Evolutionary conservation across 2,797 vertebrate species (phyloP), one percentile per base, ranked within the genome.

Genomic region (Vultur gryphus): DNA sequence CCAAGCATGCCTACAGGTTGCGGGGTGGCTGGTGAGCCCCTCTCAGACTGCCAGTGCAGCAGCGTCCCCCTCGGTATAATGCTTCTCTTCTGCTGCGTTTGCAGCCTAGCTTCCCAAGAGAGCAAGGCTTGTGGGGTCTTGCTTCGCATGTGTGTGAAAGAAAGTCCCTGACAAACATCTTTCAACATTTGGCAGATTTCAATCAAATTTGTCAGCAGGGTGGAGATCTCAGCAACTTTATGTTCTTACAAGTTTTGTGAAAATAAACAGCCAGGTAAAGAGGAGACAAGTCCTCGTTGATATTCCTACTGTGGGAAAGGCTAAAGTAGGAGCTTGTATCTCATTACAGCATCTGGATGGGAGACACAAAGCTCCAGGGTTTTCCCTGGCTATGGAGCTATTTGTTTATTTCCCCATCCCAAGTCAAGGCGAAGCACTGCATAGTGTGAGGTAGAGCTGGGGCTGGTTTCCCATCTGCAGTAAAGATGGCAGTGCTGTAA

Each of bases 181-280:
- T 93, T 92, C 82, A 85, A 4, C 71, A 44, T 83, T 35, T 78
- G 65, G 84, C 61, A 88, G 89, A 75, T 89, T 76, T 95, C 84
- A 93, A 17, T 87, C 75, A 69, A 71, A 78, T 91, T 85, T 57
- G 6, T 93, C 51, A 49, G 72, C 35, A 90, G 61, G 76, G 79
- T 85, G 61, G 67, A 91, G 84, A 88, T 81, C 69, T 89, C 84
- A 87, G 57, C 37, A 88, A 44, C 57, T 87, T 80, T 43, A 58
- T 78, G 61, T 51, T 96, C 57, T 75, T 92, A 75, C 15, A 92
- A 51, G 61, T 87, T 84, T n/a, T 62, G 29, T 93, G 79, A 88
- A 95, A 95, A 92, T 83, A 87, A 96, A 78, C 72, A 91, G 13
- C 64, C 65, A 91, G 65, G 65, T 85, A 86, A 81, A 89, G 82